phyloP scores from a whole-genome alignment of 2,113 vertebrate genomes.

The Catharus minimus region DNA sequence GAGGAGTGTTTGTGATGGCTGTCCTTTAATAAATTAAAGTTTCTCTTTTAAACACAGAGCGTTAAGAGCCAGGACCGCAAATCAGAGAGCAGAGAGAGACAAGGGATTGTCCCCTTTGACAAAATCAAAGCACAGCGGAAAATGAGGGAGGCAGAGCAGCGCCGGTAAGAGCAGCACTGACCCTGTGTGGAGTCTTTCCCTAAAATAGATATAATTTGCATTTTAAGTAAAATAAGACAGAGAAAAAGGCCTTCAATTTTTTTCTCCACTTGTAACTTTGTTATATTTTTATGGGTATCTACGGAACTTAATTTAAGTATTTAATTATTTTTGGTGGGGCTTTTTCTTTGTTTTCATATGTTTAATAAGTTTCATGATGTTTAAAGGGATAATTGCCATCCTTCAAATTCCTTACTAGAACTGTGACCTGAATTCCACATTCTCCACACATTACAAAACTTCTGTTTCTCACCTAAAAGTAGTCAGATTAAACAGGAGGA shows the following conservation, averaged over 20 bases:
- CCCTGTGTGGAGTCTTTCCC: rapidly evolving
- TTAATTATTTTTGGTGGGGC: neutral
- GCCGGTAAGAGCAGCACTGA: conserved; percentile 71
- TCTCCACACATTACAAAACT: neutral
- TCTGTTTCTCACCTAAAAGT: neutral
- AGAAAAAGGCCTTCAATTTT: neutral
- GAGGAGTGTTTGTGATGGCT: neutral
- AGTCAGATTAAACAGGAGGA: neutral
- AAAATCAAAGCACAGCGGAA: conserved; percentile 92
- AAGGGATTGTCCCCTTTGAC: conserved; percentile 91
- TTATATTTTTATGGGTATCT: neutral
- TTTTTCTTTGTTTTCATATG: neutral
- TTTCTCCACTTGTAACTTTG: neutral
- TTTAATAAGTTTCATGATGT: neutral
- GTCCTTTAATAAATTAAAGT: neutral
- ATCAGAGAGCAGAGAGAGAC: conserved; percentile 88
- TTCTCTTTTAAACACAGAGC: conserved; percentile 72
- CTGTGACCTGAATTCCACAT: neutral
- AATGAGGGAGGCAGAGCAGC: conserved; percentile 89
- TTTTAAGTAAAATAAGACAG: neutral
- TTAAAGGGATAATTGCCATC: neutral
- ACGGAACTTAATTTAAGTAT: neutral
- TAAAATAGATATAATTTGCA: rapidly evolving
- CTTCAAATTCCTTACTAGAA: neutral
- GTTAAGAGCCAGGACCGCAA: conserved; percentile 92